Percentiles rank a stretch among this genome's conserved stretches.
These are phyloP conservation scores for Coptotermes formosanus DNA, from an alignment of 1,140 invertebrate species.

Conservation along the genomic window DNA sequence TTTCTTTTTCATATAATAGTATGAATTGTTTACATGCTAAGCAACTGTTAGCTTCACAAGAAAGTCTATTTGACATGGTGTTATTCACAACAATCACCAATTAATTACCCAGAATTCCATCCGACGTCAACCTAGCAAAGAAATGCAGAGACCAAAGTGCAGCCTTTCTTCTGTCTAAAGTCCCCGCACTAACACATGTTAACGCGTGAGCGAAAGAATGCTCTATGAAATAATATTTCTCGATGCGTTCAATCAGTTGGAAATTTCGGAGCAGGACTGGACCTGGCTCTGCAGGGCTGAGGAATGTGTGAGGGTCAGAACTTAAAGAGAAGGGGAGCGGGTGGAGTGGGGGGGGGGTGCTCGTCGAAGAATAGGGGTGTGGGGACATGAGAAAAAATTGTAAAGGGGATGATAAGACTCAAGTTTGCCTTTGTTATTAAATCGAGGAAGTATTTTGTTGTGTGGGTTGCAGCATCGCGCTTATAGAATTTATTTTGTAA, in stretches of 20 bases:
- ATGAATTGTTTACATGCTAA: too few species aligned
- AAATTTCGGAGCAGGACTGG: neutral
- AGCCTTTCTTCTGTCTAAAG: neutral
- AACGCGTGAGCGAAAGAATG: neutral
- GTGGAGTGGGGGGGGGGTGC: neutral
- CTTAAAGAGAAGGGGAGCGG: neutral
- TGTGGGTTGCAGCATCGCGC: neutral
- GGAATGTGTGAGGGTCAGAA: neutral
- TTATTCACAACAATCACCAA: too few species aligned
- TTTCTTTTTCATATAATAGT: too few species aligned
- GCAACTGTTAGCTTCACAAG: too few species aligned
- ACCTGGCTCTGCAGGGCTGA: neutral
- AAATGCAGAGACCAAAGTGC: neutral
- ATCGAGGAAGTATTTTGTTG: neutral
- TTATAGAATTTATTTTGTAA: neutral
- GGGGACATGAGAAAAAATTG: neutral
- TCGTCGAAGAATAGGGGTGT: neutral
- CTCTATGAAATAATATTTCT: conserved; percentile 12
- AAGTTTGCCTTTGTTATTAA: neutral
- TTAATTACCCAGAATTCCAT: too few species aligned
- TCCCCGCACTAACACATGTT: neutral
- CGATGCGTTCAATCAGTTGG: conserved; percentile 10
- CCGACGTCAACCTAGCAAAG: neutral
- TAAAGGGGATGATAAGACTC: neutral
- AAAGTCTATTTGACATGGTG: too few species aligned